Conservation (phyloP, 2,113 vertebrate species). For the Syngnathus scovelli region DNA sequence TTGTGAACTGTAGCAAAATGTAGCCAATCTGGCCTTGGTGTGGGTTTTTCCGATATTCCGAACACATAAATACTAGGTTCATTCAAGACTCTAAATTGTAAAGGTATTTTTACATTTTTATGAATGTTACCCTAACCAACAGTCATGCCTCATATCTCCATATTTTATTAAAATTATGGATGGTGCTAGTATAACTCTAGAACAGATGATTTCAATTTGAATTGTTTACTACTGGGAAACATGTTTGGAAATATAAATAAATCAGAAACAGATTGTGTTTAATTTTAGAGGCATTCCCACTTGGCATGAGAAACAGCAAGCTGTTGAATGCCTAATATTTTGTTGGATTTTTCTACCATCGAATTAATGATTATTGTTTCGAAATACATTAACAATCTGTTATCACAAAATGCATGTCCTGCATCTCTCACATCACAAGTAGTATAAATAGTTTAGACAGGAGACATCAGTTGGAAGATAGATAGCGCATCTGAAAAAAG, state of each 20-base stretch:
- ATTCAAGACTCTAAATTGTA: too few relatives aligned
- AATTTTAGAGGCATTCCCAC: constrained; percentile 16
- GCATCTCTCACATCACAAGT: background rate
- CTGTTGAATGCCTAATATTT: background rate
- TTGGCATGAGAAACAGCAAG: constrained; percentile 9
- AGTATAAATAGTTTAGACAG: background rate
- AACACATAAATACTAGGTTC: too few relatives aligned
- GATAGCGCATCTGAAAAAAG: constrained; percentile 9
- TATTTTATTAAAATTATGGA: too few relatives aligned
- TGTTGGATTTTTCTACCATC: background rate
- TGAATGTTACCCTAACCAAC: too few relatives aligned
- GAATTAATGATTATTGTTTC: background rate
- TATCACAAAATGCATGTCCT: constrained; percentile 5
- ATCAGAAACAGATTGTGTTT: background rate
- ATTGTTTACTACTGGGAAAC: background rate
- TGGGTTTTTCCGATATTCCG: too few relatives aligned
- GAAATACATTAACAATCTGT: background rate
- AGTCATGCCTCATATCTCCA: too few relatives aligned
- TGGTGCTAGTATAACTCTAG: too few relatives aligned
- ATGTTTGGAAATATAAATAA: background rate
- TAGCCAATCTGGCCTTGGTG: too few relatives aligned
- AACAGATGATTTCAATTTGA: background rate
- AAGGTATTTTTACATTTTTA: too few relatives aligned
- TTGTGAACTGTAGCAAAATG: too few relatives aligned
- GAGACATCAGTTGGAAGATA: constrained; percentile 17